phyloP scores from a whole-genome alignment of 2,888 invertebrate species.

The Strigamia crassipes region DNA sequence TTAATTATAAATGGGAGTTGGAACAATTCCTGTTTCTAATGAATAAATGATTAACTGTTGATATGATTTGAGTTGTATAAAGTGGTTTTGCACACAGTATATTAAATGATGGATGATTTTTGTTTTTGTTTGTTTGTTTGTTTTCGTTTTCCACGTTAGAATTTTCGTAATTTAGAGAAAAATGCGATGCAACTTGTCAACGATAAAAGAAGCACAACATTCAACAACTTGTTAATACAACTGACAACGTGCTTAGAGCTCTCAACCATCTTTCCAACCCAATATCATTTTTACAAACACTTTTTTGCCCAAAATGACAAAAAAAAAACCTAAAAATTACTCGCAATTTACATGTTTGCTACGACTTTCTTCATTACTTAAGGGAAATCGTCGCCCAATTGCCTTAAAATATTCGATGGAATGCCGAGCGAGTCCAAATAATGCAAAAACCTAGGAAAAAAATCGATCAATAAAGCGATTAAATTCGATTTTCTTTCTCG shows the following conservation, averaged over 20 bases:
- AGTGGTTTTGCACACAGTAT: neutral
- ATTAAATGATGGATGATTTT: neutral
- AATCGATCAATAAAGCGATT: neutral
- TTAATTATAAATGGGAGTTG: neutral
- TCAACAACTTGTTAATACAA: slow-evolving; percentile 14
- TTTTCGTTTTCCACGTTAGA: neutral
- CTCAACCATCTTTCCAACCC: neutral
- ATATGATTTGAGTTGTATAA: slow-evolving; percentile 18
- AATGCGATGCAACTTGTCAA: neutral
- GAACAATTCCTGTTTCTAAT: neutral
- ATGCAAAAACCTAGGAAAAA: neutral
- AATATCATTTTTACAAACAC: neutral
- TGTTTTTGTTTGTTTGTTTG: neutral
- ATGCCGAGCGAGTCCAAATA: neutral
- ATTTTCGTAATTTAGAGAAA: neutral
- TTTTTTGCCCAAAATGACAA: neutral
- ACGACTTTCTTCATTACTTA: neutral
- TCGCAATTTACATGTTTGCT: neutral
- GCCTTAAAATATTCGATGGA: neutral
- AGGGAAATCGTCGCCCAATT: neutral
- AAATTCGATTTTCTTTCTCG: neutral
- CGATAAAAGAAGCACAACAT: slow-evolving; percentile 9
- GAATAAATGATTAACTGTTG: slow-evolving; percentile 17
- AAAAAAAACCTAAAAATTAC: neutral
- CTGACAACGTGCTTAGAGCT: slow-evolving; percentile 19